These are phyloP conservation scores for Athene noctua DNA, from an alignment of 2,113 vertebrate species.

Conservation along the genomic window DNA sequence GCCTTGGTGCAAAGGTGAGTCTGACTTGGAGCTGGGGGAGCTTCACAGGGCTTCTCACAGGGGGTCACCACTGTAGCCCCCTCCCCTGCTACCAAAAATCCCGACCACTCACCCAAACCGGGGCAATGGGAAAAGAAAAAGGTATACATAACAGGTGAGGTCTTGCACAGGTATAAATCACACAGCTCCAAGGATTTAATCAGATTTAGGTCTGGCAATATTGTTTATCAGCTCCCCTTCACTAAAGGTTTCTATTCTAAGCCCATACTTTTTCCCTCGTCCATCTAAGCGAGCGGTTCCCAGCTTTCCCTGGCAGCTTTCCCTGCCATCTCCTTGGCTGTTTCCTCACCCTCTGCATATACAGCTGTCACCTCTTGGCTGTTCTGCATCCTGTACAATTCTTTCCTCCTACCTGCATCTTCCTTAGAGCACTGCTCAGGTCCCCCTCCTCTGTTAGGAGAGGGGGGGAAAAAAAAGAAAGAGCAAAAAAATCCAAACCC, in stretches of 20 bases:
- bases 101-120: no score
- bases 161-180: background rate
- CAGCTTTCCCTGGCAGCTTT: background rate
- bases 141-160: rapidly evolving
- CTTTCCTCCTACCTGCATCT: background rate
- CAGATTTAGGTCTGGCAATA: background rate
- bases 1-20: no score
- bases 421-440: background rate
- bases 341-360: background rate
- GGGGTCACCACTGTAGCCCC: no score
- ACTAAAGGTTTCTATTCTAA: background rate
- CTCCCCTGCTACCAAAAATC: no score
- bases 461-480: background rate
- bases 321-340: background rate
- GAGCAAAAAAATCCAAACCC: background rate
- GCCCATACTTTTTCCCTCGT: background rate
- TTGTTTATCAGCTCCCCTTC: background rate
- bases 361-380: background rate
- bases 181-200: rapidly evolving
- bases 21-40: no score
- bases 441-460: background rate
- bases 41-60: no score
- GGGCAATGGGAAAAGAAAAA: background rate
- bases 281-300: background rate
- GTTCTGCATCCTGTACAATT: background rate